A percentile compares a stretch with the other conserved stretches of the same genome.
phyloP scores from a whole-genome alignment of 2,888 invertebrate genomes.

The Gryllus longicercus region DNA sequence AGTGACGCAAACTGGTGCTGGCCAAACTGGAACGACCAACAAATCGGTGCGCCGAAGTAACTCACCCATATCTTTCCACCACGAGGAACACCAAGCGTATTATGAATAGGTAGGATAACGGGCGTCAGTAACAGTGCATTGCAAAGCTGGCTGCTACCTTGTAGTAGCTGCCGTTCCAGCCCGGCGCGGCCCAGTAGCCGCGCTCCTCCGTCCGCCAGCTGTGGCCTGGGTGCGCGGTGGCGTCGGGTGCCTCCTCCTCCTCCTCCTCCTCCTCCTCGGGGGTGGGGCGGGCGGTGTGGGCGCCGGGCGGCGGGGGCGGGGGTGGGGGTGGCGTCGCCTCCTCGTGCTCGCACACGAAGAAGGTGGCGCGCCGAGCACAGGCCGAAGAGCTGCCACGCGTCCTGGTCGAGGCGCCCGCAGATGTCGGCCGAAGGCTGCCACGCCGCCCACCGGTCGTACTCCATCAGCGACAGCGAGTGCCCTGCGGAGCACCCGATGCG shows the following conservation, averaged over 20 bases:
- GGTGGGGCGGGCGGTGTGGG: not conserved
- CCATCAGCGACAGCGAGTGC: not conserved
- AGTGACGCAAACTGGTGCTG: too few relatives aligned
- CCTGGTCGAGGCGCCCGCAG: not conserved
- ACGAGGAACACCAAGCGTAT: too few relatives aligned
- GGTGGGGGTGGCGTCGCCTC: not conserved
- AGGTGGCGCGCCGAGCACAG: not conserved
- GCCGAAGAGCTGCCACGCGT: not conserved
- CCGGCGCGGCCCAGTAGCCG: not conserved
- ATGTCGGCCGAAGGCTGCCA: not conserved
- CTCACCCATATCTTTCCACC: too few relatives aligned
- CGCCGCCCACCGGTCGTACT: not conserved
- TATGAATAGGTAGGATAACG: too few relatives aligned
- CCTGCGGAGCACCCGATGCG: not conserved
- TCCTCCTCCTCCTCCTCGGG: too few relatives aligned
- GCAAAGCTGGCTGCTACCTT: not conserved
- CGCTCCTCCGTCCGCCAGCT: not conserved
- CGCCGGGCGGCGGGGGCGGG: not conserved
- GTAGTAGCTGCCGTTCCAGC: not conserved
- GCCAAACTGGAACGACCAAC: too few relatives aligned
- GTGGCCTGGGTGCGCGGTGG: not conserved
- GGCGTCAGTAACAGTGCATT: too few relatives aligned
- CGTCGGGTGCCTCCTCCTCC: not conserved
- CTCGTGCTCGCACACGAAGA: not conserved
- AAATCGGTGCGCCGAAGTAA: too few relatives aligned